phyloP scores from a whole-genome alignment of 2,888 invertebrate species.

The Drosophila cognata region DNA sequence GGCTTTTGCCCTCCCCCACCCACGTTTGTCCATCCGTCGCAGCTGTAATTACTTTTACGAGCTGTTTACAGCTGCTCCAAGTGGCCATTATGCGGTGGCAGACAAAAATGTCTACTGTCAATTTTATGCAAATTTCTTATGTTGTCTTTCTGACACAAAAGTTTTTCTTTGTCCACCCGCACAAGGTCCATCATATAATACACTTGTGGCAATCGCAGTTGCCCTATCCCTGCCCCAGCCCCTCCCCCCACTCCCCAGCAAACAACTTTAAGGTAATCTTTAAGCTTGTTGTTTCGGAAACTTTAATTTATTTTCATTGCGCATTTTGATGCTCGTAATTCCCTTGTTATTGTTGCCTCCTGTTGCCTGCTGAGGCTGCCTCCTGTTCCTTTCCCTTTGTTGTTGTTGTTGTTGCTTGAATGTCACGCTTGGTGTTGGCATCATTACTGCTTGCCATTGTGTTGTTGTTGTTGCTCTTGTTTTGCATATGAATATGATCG shows the following conservation, averaged over 20 bases:
- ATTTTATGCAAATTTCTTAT: conserved; percentile 79
- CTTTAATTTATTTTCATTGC: conserved; percentile 84
- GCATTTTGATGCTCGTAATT: conserved; percentile 83
- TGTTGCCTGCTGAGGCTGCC: conserved; percentile 52
- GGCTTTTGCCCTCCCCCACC: background rate
- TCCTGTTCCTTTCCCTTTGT: conserved; percentile 33
- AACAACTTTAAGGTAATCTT: conserved; percentile 38
- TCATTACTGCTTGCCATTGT: conserved; percentile 77
- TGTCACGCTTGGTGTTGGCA: conserved; percentile 80
- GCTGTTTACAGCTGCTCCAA: conserved; percentile 84
- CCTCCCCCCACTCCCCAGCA: background rate
- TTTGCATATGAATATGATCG: conserved; percentile 80
- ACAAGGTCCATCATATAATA: conserved; percentile 37
- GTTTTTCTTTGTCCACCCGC: conserved; percentile 57
- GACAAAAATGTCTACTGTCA: conserved; percentile 70
- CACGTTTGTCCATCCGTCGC: conserved; percentile 9
- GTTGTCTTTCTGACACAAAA: conserved; percentile 50
- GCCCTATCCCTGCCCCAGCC: background rate
- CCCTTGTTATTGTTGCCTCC: conserved; percentile 80
- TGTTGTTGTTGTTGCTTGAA: conserved; percentile 53
- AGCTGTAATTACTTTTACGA: conserved; percentile 83
- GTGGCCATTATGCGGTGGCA: conserved; percentile 75
- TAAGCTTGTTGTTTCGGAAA: conserved; percentile 66
- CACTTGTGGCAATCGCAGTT: conserved; percentile 56
- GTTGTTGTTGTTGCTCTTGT: conserved; percentile 52